A percentile compares a stretch with the other conserved stretches of the same genome.
phyloP scores from a whole-genome alignment of 1,140 invertebrate genomes.

The Sitophilus oryzae region DNA sequence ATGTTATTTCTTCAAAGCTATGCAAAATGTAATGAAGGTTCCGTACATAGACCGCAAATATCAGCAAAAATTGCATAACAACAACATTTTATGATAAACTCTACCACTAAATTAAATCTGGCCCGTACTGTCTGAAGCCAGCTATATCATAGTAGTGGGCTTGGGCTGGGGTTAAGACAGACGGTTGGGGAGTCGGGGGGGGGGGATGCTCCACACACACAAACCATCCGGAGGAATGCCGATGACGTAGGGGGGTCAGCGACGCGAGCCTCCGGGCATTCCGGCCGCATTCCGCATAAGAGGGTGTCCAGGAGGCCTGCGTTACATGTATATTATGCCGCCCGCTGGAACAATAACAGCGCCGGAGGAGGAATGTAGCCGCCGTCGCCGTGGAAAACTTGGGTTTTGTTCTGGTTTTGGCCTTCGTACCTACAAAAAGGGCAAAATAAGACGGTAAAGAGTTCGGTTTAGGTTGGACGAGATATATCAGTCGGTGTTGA shows the following conservation, averaged over 20 bases:
- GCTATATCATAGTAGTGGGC: background rate
- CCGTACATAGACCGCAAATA: too few species aligned
- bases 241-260: slow-evolving; percentile 6
- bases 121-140: background rate
- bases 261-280: background rate
- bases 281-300: background rate
- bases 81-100: background rate
- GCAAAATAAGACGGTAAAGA: too few species aligned
- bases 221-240: slow-evolving; percentile 2
- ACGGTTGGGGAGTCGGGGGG: background rate
- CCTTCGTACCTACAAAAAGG: too few species aligned
- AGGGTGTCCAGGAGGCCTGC: background rate
- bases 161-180: background rate
- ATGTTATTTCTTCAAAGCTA: too few species aligned
- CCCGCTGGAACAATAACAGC: background rate
- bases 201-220: background rate
- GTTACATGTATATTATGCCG: slow-evolving; percentile 4
- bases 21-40: too few species aligned
- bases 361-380: slow-evolving; percentile 1
- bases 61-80: background rate
- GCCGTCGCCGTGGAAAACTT: too few species aligned
- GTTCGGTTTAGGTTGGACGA: too few species aligned
- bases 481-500: too few species aligned
- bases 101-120: slow-evolving; percentile 2
- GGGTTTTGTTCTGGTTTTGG: too few species aligned